Base-by-base conservation (phyloP, 2,113 vertebrate species). In the Galeopterus variegatus region DNA sequence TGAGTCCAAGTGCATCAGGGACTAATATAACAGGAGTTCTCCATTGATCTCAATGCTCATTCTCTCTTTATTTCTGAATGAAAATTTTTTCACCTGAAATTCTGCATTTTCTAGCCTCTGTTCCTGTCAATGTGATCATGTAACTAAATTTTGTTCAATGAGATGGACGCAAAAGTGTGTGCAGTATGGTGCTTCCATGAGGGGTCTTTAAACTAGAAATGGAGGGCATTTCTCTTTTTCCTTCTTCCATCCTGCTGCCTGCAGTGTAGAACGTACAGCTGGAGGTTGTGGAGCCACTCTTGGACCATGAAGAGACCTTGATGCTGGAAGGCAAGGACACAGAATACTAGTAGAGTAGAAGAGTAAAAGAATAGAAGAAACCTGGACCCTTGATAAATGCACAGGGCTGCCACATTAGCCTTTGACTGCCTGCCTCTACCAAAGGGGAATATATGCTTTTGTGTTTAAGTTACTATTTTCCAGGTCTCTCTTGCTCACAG, bases 181-280 rank as follows among this genome's bases (percentile, higher is more conserved):
- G 19, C 23, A 60, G 1, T 65, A n/a, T 17, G n/a, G 12, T 86
- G 33, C 11, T 65, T 60, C 18, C 23, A 12, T 31, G 26, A 69
- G 58, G 21, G n/a, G 33, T 93, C 19, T 89, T 64, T 60, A 73
- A 84, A 93, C 58, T 48, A 65, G 45, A 56, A 69, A 64, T 67
- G 19, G 41, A 64, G 12, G 26, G 3, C 3, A 12, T 0, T n/a
- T 0, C 6, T 48, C 23, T 67, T 62, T 21, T 36, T 12, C 26
- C 50, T 85, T 83, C 41, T 58, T 69, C 6, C 33, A 45, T 76
- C 5, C 3, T 62, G 28, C 8, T 65, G 15, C 24, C n/a, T 65
- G 3, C 2, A 41, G 15, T 41, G 1, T 11, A 17, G 5, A 48
- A 28, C 13, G 17, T 31, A 58, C 9, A 15, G 1, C 1, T 41